Evolutionary conservation across 2,797 vertebrate genomes (phyloP).

Genomic region (Podarcis lilfordi): DNA sequence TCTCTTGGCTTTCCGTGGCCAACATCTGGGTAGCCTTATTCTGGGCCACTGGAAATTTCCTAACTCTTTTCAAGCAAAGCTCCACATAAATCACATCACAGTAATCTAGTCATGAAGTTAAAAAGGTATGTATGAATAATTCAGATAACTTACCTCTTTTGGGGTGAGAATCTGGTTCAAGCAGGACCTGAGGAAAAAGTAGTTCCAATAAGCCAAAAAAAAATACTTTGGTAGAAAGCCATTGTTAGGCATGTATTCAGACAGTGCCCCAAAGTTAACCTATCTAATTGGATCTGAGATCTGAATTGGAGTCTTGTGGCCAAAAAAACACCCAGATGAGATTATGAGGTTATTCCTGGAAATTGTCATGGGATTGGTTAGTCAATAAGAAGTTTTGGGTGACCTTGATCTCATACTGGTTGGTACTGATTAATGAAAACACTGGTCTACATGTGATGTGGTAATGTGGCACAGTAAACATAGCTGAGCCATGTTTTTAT

Average conservation of each 20-base stretch:
- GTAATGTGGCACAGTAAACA: slow-evolving; percentile 10
- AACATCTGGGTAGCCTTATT: neutral
- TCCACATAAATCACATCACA: neutral
- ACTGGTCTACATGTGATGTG: neutral
- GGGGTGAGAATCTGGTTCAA: neutral
- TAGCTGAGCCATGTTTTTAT: neutral
- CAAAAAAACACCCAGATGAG: neutral
- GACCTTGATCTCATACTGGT: slow-evolving; percentile 8
- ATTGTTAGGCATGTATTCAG: neutral
- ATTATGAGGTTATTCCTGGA: neutral
- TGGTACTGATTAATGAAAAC: neutral
- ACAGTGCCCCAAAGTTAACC: neutral
- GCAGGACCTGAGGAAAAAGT: neutral
- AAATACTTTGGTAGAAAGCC: neutral
- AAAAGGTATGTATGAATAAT: neutral
- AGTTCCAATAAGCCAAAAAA: neutral
- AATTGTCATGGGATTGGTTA: neutral
- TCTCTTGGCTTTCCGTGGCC: neutral
- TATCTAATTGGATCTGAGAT: neutral
- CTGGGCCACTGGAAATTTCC: neutral
- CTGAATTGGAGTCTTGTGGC: neutral
- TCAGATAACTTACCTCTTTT: neutral
- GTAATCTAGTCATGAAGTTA: neutral
- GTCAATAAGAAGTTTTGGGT: neutral
- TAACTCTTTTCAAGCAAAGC: neutral